Percentiles rank a stretch among this genome's conserved stretches.
Evolutionary conservation across 2,113 vertebrate genomes (phyloP).

Genomic region (Sceloporus undulatus): DNA sequence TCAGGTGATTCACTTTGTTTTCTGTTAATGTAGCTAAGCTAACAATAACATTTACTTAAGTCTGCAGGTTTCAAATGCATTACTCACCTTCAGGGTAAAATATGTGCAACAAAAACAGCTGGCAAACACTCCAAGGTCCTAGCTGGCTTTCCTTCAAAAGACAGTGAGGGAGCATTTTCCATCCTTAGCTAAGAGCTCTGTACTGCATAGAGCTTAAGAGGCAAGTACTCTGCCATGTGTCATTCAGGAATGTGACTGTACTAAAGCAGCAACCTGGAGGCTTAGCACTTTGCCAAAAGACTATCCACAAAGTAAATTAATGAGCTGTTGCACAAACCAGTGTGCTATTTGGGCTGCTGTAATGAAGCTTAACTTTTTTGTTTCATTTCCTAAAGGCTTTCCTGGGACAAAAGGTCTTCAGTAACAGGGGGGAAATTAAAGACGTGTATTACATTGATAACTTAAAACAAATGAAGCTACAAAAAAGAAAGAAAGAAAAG

Average conservation of each 20-base stretch:
- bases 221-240: conserved; percentile 16
- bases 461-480: background rate
- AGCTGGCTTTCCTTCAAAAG: conserved; percentile 20
- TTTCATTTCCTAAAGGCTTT: background rate
- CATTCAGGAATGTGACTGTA: conserved; percentile 37
- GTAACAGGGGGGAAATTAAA: background rate
- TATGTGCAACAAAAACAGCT: rapidly evolving
- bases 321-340: background rate
- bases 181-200: background rate
- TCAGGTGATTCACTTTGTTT: background rate
- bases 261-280: conserved; percentile 50
- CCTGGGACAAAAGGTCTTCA: background rate
- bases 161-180: background rate
- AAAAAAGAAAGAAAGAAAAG: too few relatives aligned
- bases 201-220: background rate
- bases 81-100: conserved; percentile 40
- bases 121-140: conserved; percentile 7
- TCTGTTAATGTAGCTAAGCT: background rate
- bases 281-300: background rate
- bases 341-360: background rate
- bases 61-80: conserved; percentile 27
- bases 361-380: background rate
- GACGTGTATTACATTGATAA: background rate
- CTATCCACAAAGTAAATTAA: conserved; percentile 14
- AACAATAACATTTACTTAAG: conserved; percentile 29